Evolutionary conservation across 2,888 invertebrate genomes (phyloP), one percentile per base, ranked within the genome.

Genomic region (Trichogramma dendrolimi): DNA sequence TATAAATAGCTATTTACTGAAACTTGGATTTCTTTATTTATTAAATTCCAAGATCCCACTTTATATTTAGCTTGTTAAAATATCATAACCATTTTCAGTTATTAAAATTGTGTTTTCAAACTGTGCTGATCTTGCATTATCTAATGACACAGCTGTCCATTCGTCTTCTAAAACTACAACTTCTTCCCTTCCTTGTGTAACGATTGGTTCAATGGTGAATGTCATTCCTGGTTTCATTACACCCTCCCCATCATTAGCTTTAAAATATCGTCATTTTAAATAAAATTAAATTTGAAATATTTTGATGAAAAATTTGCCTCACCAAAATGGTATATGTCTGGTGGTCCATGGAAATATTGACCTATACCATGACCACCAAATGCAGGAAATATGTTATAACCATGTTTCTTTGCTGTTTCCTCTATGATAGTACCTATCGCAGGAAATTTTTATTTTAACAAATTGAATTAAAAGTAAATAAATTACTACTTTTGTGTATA

Each of bases 311-410:
- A 53, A 55, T 55, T 27, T 41, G 11, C 39, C 55, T 81, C 83
- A 93, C 93, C 82, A 71, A 86, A 87, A 77, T 97, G 96, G 71
- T 86, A 86, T 71, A 97, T 90, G 74, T 94, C 91, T 2, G 97
- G 97, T 2, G 91, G 89, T 0, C 92, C 94, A 81, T 97, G 96
- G 76, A 97, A 96, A 77, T 92, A 93, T 65, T 83, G 81, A 0
- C 96, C 96, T 69, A 97, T 94, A 0, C 97, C 97, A 80, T 97
- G 96, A 0, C 97, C 96, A 64, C 89, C 84, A 75, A 96, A 92
- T 4, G 86, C 85, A 4, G 92, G 91, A 55, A 96, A 81, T 1
- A 94, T 86, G 46, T 83, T 84, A 50, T 87, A 85, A 0, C 87
- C 85, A 58, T 85, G 79, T 63, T 81, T 79, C 63, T 81, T 81